Percentiles rank a stretch among this genome's conserved stretches.
Evolutionary conservation across 2,888 invertebrate species (phyloP).

Genomic region (Phengaris arion): DNA sequence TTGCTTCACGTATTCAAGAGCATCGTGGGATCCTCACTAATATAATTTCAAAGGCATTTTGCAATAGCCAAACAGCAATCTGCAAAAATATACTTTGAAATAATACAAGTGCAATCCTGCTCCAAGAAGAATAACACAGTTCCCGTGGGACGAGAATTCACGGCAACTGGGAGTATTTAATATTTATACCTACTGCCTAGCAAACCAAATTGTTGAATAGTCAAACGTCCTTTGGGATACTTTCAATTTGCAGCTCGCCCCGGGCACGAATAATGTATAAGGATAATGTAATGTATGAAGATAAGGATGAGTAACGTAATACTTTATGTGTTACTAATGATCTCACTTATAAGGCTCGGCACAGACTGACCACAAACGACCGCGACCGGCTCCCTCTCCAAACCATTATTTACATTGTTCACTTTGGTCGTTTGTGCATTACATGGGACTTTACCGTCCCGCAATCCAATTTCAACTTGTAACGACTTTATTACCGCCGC

Average conservation of each 20-base stretch:
- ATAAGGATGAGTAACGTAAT: not conserved
- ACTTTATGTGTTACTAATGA: not conserved
- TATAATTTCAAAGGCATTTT: no score
- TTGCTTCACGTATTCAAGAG: no score
- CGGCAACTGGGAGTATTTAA: not conserved
- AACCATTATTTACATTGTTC: no score
- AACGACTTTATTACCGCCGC: no score
- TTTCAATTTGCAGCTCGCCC: not conserved
- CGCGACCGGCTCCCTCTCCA: not conserved
- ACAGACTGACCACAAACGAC: not conserved
- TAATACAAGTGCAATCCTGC: not conserved
- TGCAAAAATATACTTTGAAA: not conserved
- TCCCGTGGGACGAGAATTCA: not conserved
- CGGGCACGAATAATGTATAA: not conserved
- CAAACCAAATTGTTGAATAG: conserved; percentile 8
- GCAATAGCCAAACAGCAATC: no score
- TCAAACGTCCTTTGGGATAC: not conserved
- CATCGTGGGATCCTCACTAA: no score
- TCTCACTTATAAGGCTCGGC: not conserved
- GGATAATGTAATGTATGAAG: not conserved
- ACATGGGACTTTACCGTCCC: no score
- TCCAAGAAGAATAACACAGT: not conserved
- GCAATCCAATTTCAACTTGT: no score
- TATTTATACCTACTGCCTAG: not conserved
- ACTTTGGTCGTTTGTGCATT: no score